Evolutionary conservation across 2,113 vertebrate genomes (phyloP).

Genomic region (Echinops telfairi): DNA sequence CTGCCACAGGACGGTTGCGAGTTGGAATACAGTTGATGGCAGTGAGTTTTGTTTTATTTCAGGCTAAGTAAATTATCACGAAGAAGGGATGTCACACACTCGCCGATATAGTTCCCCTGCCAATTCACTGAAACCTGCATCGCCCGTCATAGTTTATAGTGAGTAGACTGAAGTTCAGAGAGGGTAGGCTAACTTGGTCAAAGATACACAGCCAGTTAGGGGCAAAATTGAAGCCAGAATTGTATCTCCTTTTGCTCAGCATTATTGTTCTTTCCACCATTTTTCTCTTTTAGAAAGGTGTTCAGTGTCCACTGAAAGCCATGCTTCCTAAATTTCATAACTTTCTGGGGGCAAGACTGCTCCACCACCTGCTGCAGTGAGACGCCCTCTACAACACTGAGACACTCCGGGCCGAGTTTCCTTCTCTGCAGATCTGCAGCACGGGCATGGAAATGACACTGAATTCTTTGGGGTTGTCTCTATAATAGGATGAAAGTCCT

Average conservation of each 20-base stretch:
- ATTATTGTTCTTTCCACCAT: background rate
- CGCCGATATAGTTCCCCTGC: background rate
- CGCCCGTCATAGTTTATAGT: conserved; percentile 12
- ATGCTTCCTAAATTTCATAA: background rate
- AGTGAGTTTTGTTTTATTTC: too few species aligned
- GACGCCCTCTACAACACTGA: background rate
- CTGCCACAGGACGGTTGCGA: too few species aligned
- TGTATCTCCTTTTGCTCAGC: background rate
- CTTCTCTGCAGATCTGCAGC: background rate
- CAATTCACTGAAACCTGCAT: background rate
- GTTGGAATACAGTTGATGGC: too few species aligned
- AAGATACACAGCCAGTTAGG: background rate
- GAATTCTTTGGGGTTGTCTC: background rate
- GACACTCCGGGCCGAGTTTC: background rate
- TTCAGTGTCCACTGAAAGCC: background rate
- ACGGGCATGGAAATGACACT: background rate
- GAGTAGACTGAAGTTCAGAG: background rate
- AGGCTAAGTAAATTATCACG: background rate
- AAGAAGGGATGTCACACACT: background rate
- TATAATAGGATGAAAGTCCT: background rate
- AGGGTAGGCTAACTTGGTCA: background rate
- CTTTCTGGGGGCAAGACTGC: background rate
- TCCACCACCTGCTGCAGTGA: background rate
- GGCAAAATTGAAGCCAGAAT: background rate
- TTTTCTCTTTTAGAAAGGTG: background rate